A percentile compares a stretch with the other conserved stretches of the same genome.
Evolutionary conservation across 2,797 vertebrate genomes (phyloP).

Genomic region (Siniperca scherzeri): DNA sequence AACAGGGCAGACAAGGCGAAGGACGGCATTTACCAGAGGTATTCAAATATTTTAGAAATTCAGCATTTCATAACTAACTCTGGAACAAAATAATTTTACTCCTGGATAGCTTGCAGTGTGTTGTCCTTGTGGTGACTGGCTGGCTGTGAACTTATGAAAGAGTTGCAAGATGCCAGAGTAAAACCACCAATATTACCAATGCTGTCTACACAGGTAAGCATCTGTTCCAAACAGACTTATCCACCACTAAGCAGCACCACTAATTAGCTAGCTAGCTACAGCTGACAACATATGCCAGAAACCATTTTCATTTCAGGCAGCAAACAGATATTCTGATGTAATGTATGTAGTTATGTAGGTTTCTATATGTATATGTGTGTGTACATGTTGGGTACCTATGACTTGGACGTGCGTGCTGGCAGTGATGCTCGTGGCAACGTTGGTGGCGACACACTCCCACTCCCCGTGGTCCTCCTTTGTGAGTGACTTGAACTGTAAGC

Average conservation of each 20-base stretch:
- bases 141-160: background rate
- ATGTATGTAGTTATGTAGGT: background rate
- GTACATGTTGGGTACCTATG: conserved; percentile 86
- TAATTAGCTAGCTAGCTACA: background rate
- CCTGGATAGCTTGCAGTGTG: background rate
- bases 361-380: background rate
- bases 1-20: background rate
- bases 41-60: conserved; percentile 2
- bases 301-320: background rate
- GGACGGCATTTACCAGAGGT: background rate
- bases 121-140: background rate
- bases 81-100: background rate
- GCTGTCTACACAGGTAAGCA: background rate
- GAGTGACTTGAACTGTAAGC: conserved; percentile 96
- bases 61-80: background rate
- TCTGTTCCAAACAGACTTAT: conserved; percentile 4
- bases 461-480: conserved; percentile 99
- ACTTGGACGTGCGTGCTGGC: conserved; percentile 98
- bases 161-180: background rate
- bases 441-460: conserved; percentile 99
- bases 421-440: conserved; percentile 98
- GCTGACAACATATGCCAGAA: background rate
- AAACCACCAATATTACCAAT: background rate
- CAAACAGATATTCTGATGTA: background rate
- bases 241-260: background rate